phyloP scores from a whole-genome alignment of 2,888 invertebrate species.

The Eumerus sabulonum region DNA sequence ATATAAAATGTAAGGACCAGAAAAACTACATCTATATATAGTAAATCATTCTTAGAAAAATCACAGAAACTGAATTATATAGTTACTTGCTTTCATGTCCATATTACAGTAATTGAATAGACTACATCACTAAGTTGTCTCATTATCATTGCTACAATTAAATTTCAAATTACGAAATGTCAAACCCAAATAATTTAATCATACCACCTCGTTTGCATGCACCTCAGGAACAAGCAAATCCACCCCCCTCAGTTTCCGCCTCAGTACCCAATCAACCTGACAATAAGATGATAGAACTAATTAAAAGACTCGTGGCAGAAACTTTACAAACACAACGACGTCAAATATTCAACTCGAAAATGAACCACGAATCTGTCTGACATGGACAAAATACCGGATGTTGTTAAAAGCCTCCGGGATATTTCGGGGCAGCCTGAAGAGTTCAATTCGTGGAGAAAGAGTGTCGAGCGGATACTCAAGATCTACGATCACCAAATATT shows the following conservation, averaged over 20 bases:
- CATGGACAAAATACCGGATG: too few species aligned
- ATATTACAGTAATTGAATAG: not conserved
- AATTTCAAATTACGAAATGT: not conserved
- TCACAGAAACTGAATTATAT: not conserved
- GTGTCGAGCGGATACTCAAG: too few species aligned
- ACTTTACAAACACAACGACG: not conserved
- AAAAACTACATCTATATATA: not conserved
- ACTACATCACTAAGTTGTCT: not conserved
- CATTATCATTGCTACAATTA: constrained; percentile 1
- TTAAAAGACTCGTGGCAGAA: not conserved
- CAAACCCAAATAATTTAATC: constrained; percentile 17
- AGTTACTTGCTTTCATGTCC: too few species aligned
- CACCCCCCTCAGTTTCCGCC: not conserved
- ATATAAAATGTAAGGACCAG: not conserved
- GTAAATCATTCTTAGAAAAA: not conserved
- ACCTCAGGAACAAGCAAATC: not conserved
- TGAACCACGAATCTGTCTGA: not conserved
- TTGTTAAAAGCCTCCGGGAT: too few species aligned
- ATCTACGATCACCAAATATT: too few species aligned
- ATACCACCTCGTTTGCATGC: constrained; percentile 1
- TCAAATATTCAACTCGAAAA: not conserved
- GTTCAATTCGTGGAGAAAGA: too few species aligned
- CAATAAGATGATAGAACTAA: not conserved
- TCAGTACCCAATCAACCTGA: not conserved
- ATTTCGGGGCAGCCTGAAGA: too few species aligned